A percentile compares a stretch with the other conserved stretches of the same genome.
phyloP scores from a whole-genome alignment of 2,888 invertebrate species.

The Bombyx huttoni region DNA sequence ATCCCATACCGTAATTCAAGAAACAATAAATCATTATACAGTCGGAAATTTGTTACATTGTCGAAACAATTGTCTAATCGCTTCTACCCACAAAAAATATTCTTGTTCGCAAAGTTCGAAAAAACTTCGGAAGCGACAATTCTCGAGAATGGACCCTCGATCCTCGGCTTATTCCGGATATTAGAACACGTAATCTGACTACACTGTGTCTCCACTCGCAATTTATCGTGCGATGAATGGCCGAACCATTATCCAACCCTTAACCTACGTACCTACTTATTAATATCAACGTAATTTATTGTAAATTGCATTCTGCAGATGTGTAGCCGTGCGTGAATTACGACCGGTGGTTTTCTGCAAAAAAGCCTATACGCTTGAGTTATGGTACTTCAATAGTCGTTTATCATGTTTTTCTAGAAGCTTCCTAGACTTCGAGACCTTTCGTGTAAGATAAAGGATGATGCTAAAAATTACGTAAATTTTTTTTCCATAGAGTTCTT shows the following conservation, averaged over 20 bases:
- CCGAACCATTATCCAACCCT: slow-evolving; percentile 64
- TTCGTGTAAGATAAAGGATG: too few relatives aligned
- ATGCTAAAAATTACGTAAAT: too few relatives aligned
- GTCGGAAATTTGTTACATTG: not conserved
- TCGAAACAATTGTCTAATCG: not conserved
- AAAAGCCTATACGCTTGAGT: slow-evolving; percentile 3
- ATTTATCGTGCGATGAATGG: slow-evolving; percentile 70
- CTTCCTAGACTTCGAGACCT: not conserved
- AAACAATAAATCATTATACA: not conserved
- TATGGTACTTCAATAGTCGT: not conserved
- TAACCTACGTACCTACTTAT: slow-evolving; percentile 68
- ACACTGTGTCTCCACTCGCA: slow-evolving; percentile 63
- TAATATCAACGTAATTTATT: slow-evolving; percentile 72
- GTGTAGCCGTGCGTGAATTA: slow-evolving; percentile 47
- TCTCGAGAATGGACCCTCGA: slow-evolving; percentile 13
- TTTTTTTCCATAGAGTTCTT: too few relatives aligned
- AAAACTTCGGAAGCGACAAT: not conserved
- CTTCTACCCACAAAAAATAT: not conserved
- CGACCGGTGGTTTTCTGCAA: slow-evolving; percentile 1
- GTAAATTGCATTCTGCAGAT: slow-evolving; percentile 67
- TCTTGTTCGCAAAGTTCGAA: not conserved
- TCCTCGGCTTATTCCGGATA: slow-evolving; percentile 53
- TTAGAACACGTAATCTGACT: slow-evolving; percentile 71
- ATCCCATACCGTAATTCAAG: too few relatives aligned
- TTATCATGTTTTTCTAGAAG: not conserved